These are phyloP conservation scores for Pomatostomus ruficeps DNA, from an alignment of 2,113 vertebrate genomes.

Conservation along the genomic window DNA sequence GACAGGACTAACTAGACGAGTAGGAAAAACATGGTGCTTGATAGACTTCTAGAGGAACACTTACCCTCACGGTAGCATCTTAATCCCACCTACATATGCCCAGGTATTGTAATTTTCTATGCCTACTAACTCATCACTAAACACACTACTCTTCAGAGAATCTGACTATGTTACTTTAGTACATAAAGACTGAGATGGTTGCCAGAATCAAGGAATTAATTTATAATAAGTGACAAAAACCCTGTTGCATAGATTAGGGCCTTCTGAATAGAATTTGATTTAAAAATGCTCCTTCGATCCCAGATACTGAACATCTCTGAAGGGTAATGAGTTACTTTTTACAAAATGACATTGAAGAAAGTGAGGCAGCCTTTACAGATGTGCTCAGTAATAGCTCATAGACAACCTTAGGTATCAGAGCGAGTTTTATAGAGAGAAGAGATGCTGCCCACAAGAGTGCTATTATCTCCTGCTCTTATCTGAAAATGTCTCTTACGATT, in stretches of 20 bases:
- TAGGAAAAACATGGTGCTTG: neutral
- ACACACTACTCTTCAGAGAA: neutral
- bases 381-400: neutral
- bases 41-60: neutral
- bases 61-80: neutral
- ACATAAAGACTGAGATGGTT: neutral
- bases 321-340: neutral
- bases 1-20: neutral
- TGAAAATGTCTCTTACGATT: slow-evolving; percentile 23
- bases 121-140: neutral
- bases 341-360: neutral
- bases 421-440: neutral
- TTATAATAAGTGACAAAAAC: neutral
- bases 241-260: neutral
- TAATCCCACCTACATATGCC: neutral
- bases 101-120: neutral
- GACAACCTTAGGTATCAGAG: neutral
- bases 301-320: neutral
- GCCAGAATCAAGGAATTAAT: neutral
- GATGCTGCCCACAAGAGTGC: neutral
- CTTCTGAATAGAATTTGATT: neutral
- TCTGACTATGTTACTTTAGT: neutral
- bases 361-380: neutral
- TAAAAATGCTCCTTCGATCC: neutral
- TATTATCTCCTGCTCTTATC: slow-evolving; percentile 19